Evolutionary conservation across 2,113 vertebrate genomes (phyloP).

Genomic region (Campylorhamphus procurvoides): DNA sequence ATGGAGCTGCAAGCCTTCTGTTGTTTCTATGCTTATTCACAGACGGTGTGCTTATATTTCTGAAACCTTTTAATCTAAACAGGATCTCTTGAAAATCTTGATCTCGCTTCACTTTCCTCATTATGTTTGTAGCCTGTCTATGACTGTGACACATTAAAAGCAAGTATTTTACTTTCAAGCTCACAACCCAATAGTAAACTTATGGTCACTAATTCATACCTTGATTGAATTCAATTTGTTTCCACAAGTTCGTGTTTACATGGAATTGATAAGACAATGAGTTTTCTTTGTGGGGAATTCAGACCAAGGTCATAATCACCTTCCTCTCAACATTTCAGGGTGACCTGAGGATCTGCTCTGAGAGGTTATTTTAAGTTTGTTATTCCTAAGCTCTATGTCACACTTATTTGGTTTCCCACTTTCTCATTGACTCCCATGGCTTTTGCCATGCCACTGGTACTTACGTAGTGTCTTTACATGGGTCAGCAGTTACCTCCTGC

Average conservation of each 20-base stretch:
- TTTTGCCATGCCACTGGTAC: not conserved
- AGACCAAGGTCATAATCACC: not conserved
- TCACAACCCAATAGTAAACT: not conserved
- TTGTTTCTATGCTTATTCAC: not conserved
- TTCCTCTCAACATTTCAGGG: not conserved
- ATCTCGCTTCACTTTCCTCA: not conserved
- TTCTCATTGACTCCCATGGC: not conserved
- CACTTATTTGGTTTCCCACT: not conserved
- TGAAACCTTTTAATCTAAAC: not conserved
- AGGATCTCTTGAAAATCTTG: not conserved
- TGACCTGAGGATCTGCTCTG: not conserved
- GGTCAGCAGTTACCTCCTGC: not conserved
- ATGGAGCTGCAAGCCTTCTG: not conserved
- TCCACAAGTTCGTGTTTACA: not conserved
- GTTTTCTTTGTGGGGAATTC: not conserved
- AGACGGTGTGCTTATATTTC: not conserved
- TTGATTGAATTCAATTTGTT: not conserved
- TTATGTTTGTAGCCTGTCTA: not conserved
- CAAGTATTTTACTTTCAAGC: not conserved
- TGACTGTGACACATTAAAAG: not conserved
- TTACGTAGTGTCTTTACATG: not conserved
- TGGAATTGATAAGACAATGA: not conserved
- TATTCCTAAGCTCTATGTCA: not conserved
- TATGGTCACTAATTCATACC: not conserved
- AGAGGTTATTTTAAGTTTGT: not conserved